A percentile compares a stretch with the other conserved stretches of the same genome.
phyloP scores from a whole-genome alignment of 2,797 vertebrate species.

The Valencia hispanica region DNA sequence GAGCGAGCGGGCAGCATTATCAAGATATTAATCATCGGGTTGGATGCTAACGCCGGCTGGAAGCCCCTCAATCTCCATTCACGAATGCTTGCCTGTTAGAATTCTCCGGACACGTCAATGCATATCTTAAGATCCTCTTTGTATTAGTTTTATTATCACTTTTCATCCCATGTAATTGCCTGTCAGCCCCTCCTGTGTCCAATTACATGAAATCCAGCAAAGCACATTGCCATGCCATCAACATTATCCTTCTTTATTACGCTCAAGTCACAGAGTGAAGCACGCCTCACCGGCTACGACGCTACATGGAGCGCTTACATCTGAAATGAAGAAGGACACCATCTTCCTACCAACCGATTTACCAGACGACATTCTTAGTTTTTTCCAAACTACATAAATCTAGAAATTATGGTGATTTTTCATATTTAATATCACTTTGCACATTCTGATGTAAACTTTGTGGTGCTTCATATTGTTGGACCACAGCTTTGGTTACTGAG shows the following conservation, averaged over 20 bases:
- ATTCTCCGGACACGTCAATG: conserved; percentile 26
- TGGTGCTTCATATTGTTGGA: background rate
- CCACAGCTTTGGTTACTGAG: background rate
- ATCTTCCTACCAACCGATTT: background rate
- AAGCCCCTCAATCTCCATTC: conserved; percentile 51
- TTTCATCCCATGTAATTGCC: conserved; percentile 57
- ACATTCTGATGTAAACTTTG: background rate
- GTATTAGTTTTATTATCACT: conserved; percentile 60
- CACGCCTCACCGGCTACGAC: conserved; percentile 20
- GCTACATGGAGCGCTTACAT: conserved; percentile 18
- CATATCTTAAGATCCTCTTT: conserved; percentile 41
- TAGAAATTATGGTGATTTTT: background rate
- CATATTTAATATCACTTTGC: background rate
- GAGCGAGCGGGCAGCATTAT: conserved; percentile 64
- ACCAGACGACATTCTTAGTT: background rate
- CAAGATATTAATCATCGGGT: conserved; percentile 73
- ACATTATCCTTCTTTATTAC: conserved; percentile 50
- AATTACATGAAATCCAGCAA: conserved; percentile 58
- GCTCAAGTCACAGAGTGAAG: conserved; percentile 38
- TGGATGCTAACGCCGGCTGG: conserved; percentile 57
- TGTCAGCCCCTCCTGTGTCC: conserved; percentile 44
- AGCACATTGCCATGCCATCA: conserved; percentile 44
- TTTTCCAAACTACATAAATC: background rate
- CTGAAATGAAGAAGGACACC: conserved; percentile 17
- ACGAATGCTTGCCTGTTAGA: conserved; percentile 26